Percentiles rank a stretch among this genome's conserved stretches.
phyloP scores from a whole-genome alignment of 2,797 vertebrate species.

The Melanotaenia parkinsoni region DNA sequence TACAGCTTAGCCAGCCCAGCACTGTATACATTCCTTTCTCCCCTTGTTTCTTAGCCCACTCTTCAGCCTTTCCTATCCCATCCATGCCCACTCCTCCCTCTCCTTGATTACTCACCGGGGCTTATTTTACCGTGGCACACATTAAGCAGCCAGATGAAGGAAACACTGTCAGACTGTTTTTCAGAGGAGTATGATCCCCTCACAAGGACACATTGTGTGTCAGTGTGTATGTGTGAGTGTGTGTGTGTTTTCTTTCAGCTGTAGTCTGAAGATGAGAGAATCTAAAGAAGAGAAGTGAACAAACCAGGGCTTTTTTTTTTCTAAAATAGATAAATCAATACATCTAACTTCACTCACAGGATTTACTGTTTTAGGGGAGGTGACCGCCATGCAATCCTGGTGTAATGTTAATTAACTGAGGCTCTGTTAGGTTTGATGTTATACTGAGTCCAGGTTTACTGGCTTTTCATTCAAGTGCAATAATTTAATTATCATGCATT shows the following conservation, averaged over 20 bases:
- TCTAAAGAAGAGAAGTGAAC: slow-evolving; percentile 23
- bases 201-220: slow-evolving; percentile 90
- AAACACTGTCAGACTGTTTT: slow-evolving; percentile 92
- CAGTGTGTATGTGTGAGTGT: slow-evolving; percentile 20
- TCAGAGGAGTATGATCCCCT: slow-evolving; percentile 86
- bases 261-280: slow-evolving; percentile 49
- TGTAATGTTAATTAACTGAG: slow-evolving; percentile 27
- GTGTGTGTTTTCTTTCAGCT: slow-evolving; percentile 21
- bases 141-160: slow-evolving; percentile 95
- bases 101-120: slow-evolving; percentile 94
- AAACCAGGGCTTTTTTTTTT: slow-evolving; percentile 35
- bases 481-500: neutral
- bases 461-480: neutral
- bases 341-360: slow-evolving; percentile 21
- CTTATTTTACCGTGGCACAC: slow-evolving; percentile 97
- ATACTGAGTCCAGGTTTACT: slow-evolving; percentile 10
- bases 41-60: slow-evolving; percentile 84
- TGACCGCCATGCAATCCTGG: slow-evolving; percentile 2
- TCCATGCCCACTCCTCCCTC: slow-evolving; percentile 83
- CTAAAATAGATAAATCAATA: slow-evolving; percentile 21
- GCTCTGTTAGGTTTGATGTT: slow-evolving; percentile 7
- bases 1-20: slow-evolving; percentile 97
- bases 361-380: slow-evolving; percentile 10
- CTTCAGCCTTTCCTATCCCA: slow-evolving; percentile 79
- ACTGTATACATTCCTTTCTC: slow-evolving; percentile 99